phyloP scores from a whole-genome alignment of 2,113 vertebrate species.

The Equus quagga region DNA sequence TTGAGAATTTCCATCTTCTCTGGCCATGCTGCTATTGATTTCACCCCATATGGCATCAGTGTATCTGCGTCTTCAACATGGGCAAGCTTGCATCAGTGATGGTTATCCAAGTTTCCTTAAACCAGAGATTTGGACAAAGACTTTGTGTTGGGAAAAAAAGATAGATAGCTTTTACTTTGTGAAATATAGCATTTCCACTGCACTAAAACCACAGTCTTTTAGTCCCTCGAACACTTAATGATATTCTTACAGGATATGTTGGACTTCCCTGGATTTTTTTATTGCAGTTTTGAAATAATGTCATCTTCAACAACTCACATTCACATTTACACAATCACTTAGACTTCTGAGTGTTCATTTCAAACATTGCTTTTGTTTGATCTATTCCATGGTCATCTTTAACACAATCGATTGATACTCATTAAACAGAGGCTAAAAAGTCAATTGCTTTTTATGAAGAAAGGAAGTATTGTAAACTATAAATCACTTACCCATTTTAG shows the following conservation, averaged over 20 bases:
- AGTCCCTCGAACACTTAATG: neutral
- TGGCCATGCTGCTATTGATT: neutral
- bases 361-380: neutral
- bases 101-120: neutral
- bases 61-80: neutral
- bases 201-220: neutral
- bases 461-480: neutral
- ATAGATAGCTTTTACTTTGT: neutral
- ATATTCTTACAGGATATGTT: neutral
- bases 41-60: neutral
- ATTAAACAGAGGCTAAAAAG: slow-evolving; percentile 26
- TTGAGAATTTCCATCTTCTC: neutral
- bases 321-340: neutral
- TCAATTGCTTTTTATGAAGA: slow-evolving; percentile 26
- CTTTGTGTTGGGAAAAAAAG: neutral
- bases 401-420: neutral
- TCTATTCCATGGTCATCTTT: neutral
- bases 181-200: neutral
- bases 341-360: neutral
- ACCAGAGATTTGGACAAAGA: neutral
- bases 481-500: neutral
- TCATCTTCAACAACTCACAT: slow-evolving; percentile 5
- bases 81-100: neutral
- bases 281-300: slow-evolving; percentile 3
- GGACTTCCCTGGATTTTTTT: neutral